These are phyloP conservation scores for Stenchaetothrips biformis DNA, from an alignment of 2,888 invertebrate species.

Conservation along the genomic window DNA sequence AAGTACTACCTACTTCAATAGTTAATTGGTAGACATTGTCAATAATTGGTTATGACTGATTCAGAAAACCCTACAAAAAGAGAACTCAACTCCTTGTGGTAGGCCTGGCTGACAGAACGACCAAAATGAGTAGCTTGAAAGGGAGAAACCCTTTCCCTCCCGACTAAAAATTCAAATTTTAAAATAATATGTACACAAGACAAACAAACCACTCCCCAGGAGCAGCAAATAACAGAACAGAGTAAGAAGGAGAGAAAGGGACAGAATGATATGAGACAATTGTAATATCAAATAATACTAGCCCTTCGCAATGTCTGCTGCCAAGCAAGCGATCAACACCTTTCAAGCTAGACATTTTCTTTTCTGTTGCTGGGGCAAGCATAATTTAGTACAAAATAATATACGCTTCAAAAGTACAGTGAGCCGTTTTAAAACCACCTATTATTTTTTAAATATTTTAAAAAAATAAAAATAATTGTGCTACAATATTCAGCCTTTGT, in stretches of 20 bases:
- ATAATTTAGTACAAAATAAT: conserved; percentile 24
- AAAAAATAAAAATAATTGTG: conserved; percentile 47
- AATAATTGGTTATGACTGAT: not conserved
- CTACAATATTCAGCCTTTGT: conserved; percentile 40
- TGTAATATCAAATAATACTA: conserved; percentile 24
- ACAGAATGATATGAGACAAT: conserved; percentile 16
- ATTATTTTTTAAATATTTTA: conserved; percentile 33
- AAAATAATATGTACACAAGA: conserved; percentile 16
- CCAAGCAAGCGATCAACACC: conserved; percentile 22
- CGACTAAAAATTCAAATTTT: conserved; percentile 1
- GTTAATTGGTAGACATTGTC: conserved; percentile 8
- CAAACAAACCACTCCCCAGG: conserved; percentile 11
- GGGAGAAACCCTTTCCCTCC: conserved; percentile 9
- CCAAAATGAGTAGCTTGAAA: conserved; percentile 22
- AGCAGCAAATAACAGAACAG: conserved; percentile 11
- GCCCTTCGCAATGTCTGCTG: conserved; percentile 14
- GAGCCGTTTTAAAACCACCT: conserved; percentile 24
- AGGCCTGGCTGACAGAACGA: conserved; percentile 14
- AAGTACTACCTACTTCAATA: conserved; percentile 6
- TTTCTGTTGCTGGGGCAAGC: conserved; percentile 15
- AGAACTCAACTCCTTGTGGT: conserved; percentile 3
- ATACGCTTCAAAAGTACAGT: conserved; percentile 21
- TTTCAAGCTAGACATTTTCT: conserved; percentile 19
- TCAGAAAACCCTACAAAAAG: conserved; percentile 16
- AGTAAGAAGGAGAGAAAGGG: conserved; percentile 8